These are phyloP conservation scores for Oreortyx pictus DNA, from an alignment of 2,797 vertebrate genomes.

Conservation along the genomic window DNA sequence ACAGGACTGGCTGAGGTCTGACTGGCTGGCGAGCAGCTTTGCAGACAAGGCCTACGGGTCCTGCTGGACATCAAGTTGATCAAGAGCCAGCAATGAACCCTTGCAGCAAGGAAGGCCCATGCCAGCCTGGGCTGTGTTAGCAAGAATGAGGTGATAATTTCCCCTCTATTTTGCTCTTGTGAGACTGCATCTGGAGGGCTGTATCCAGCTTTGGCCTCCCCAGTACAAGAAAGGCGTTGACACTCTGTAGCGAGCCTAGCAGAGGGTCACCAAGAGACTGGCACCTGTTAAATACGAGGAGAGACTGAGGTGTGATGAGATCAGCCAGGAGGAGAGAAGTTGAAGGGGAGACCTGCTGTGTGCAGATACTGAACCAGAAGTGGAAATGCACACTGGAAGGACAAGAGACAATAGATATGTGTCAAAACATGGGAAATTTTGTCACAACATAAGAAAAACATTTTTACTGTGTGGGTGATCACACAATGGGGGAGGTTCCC, in stretches of 20 bases:
- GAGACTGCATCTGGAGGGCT: neutral
- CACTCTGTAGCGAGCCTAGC: neutral
- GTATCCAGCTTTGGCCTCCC: no score
- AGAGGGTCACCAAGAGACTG: neutral
- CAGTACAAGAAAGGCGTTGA: neutral
- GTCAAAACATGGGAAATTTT: neutral
- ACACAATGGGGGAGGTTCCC: neutral
- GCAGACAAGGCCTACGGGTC: neutral
- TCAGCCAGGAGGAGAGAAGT: neutral
- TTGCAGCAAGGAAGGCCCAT: neutral
- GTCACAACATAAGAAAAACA: neutral
- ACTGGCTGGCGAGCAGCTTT: neutral
- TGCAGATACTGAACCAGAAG: neutral
- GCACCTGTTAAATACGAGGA: neutral
- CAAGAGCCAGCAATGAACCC: neutral
- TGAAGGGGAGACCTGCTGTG: neutral
- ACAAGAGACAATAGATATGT: neutral
- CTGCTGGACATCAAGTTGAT: fast-evolving
- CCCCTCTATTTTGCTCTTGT: neutral
- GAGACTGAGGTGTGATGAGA: neutral
- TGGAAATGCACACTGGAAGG: neutral
- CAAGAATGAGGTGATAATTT: neutral
- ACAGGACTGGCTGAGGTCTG: neutral
- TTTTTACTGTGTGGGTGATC: neutral
- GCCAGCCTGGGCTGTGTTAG: neutral